A percentile compares a stretch with the other conserved stretches of the same genome.
Evolutionary conservation across 1,140 invertebrate genomes (phyloP).

Genomic region (Monomorium pharaonis): DNA sequence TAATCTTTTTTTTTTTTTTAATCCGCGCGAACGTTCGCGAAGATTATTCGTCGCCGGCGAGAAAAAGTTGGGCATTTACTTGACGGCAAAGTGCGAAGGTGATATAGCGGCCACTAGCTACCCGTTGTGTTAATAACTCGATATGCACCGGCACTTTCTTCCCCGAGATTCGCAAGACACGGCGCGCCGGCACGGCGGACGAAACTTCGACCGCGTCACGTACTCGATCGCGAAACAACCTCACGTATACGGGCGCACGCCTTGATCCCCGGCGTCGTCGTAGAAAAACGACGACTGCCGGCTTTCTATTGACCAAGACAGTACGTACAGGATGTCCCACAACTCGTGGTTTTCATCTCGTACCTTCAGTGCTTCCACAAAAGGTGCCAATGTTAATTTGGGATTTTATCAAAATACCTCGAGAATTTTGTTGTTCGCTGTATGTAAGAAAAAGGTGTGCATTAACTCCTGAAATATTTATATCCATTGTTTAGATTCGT

Average conservation of each 20-base stretch:
- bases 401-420: neutral
- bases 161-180: conserved; percentile 21
- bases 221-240: conserved; percentile 70
- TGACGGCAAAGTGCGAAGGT: conserved; percentile 23
- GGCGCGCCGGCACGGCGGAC: conserved; percentile 34
- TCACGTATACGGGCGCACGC: conserved; percentile 64
- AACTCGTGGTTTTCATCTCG: neutral
- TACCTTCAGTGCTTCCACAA: neutral
- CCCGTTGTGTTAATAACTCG: conserved; percentile 57
- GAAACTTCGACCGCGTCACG: conserved; percentile 76
- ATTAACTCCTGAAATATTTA: neutral
- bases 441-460: neutral
- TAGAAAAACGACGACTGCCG: conserved; percentile 44
- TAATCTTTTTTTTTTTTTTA: conserved; percentile 50
- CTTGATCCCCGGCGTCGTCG: conserved; percentile 51
- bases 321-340: conserved; percentile 37
- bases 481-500: neutral
- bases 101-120: conserved; percentile 37
- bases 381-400: neutral
- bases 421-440: neutral
- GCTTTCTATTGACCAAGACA: conserved; percentile 49
- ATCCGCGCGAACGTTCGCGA: neutral
- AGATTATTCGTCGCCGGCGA: conserved; percentile 24
- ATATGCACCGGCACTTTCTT: conserved; percentile 47
- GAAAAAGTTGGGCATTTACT: conserved; percentile 20